Conservation (phyloP, 2,797 vertebrate genomes). For the Zenarchopterus dispar region DNA sequence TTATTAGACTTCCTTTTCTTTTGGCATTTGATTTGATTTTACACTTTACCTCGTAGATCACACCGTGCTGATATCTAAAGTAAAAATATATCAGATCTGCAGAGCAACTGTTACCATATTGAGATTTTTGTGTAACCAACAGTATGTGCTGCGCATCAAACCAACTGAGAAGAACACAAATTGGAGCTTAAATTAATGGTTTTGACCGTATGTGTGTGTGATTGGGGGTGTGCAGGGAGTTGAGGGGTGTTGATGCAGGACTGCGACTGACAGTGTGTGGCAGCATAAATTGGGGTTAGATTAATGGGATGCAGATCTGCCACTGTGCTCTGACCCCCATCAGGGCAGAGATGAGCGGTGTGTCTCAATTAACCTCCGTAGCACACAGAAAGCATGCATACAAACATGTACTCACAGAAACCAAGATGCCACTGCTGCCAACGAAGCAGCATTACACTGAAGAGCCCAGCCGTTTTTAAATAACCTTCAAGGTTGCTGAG, state of each 20-base stretch:
- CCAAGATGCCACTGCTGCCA: constrained; percentile 27
- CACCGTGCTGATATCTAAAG: constrained; percentile 23
- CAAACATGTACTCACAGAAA: constrained; percentile 60
- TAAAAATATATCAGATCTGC: constrained; percentile 32
- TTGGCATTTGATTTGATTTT: constrained; percentile 20
- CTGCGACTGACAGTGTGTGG: constrained; percentile 75
- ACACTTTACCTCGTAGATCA: constrained; percentile 23
- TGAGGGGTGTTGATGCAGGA: constrained; percentile 34
- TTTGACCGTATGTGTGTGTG: constrained; percentile 32
- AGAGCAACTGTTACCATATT: constrained; percentile 9
- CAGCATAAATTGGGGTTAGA: constrained; percentile 82
- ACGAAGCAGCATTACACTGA: constrained; percentile 6
- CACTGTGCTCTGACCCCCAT: constrained; percentile 81
- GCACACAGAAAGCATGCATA: constrained; percentile 60
- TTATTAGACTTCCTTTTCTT: constrained; percentile 6
- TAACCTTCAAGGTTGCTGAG: background rate
- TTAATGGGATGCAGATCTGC: constrained; percentile 78
- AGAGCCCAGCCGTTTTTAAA: background rate
- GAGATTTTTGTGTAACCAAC: constrained; percentile 20
- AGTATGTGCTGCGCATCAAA: constrained; percentile 59
- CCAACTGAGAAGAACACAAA: constrained; percentile 70
- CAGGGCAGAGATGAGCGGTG: constrained; percentile 80
- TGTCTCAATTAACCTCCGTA: constrained; percentile 81
- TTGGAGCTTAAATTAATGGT: constrained; percentile 76
- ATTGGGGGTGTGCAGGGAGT: constrained; percentile 6